Evolutionary conservation across 2,113 vertebrate genomes (phyloP).

Genomic region (Mesembrinibis cayennensis): DNA sequence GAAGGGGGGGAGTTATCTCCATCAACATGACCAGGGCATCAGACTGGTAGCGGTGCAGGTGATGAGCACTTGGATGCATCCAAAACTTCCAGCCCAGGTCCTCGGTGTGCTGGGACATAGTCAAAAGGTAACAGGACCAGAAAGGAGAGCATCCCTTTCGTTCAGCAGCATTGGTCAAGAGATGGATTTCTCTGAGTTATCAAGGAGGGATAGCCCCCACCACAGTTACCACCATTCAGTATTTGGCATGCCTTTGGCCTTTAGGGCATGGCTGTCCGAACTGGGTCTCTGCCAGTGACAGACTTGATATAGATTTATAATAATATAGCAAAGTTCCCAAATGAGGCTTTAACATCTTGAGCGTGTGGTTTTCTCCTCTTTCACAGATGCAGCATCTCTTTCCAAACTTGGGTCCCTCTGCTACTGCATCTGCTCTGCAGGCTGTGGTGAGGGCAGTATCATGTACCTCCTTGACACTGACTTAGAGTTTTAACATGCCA

Average conservation of each 20-base stretch:
- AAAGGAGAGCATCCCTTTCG: neutral
- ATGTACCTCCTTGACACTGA: neutral
- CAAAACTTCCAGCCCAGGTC: neutral
- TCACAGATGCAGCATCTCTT: neutral
- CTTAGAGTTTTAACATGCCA: constrained; percentile 39
- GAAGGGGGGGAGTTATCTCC: neutral
- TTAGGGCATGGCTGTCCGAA: neutral
- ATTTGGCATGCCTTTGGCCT: neutral
- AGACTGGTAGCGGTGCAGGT: neutral
- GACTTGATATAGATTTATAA: neutral
- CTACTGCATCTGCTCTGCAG: neutral
- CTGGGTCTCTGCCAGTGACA: neutral
- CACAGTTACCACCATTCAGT: neutral
- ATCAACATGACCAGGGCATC: neutral
- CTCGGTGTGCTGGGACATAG: neutral
- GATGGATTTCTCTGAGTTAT: neutral
- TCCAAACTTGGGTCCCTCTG: neutral
- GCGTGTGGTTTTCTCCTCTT: neutral
- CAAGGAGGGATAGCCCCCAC: neutral
- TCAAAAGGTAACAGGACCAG: neutral
- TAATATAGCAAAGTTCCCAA: neutral
- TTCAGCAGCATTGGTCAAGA: neutral
- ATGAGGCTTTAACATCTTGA: neutral
- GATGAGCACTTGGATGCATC: neutral
- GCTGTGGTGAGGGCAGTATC: neutral